Evolutionary conservation across 1,140 invertebrate genomes (phyloP), one percentile per base, ranked within the genome.

Genomic region (Branchinecta lynchi): DNA sequence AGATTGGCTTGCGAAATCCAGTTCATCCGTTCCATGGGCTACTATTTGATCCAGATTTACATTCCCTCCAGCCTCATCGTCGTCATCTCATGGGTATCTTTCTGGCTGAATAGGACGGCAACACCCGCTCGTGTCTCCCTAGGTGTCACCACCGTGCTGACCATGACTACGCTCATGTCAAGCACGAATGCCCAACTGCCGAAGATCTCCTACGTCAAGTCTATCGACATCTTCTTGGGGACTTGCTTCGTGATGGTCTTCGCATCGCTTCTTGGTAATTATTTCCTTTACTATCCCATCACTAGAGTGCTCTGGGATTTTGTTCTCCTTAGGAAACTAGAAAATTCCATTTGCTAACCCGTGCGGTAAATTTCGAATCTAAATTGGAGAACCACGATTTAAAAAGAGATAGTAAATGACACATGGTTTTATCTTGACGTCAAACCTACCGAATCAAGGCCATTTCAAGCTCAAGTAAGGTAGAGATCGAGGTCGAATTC

Each of bases 11-110:
- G 92, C 82, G 92, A 96, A 83, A 95, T 98, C 79, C 92, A 96
- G 81, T 95, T 98, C 82, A 92, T 93, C 71, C 87, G 95, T 73
- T 96, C 92, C 76, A 94, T 98, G 89, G 95, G 95, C 76, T 98
- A 98, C 85, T 98, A 98, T 84, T 84, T 98, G 76, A 98, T 98
- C 82, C 96, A 98, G 83, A 98, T 98, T 80, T 98, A 98, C 84
- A 96, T 98, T 82, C 95, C 95, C 74, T 96, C 93, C 78, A 90
- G 92, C 78, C 87, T 98, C 78, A 98, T 98, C 81, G 95, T 98
- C 79, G 95, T 96, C 81, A 96, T 98, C 82, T 96, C 92, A 74
- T 98, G 95, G 94, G 94, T 98, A 77, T 92, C 89, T 77, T 95
- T 94, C 84, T 94, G 90, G 90, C 82, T 92, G 76, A 89, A 96